phyloP scores from a whole-genome alignment of 2,888 invertebrate genomes.

The Exephanes ischioxanthus region DNA sequence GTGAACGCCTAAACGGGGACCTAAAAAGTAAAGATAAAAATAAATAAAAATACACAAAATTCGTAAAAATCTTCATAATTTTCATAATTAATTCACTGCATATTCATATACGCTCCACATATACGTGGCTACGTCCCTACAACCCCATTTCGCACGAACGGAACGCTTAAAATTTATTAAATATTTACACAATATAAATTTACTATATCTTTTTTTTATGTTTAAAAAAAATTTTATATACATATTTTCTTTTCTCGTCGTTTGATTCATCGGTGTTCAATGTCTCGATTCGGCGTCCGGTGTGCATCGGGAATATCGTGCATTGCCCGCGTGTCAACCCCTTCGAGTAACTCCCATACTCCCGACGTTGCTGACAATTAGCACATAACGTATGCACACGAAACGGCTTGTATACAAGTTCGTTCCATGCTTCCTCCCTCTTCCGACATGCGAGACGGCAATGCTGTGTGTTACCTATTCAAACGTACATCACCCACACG shows the following conservation, averaged over 20 bases:
- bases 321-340: constrained; percentile 35
- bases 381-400: constrained; percentile 28
- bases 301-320: constrained; percentile 34
- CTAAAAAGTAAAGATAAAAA: no score
- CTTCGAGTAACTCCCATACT: constrained; percentile 37
- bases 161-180: no score
- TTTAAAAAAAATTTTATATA: neutral
- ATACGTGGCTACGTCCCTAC: no score
- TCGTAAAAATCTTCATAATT: no score
- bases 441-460: constrained; percentile 60
- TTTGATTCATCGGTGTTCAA: neutral
- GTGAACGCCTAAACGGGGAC: no score
- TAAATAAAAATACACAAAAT: no score
- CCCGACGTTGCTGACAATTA: constrained; percentile 44
- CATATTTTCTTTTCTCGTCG: neutral
- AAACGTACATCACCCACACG: constrained; percentile 25
- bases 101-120: no score
- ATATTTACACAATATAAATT: neutral
- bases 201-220: neutral
- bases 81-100: no score
- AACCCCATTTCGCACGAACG: no score
- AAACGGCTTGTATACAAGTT: constrained; percentile 25
- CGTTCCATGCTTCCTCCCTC: constrained; percentile 55
- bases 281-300: neutral
- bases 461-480: constrained; percentile 40